Evolutionary conservation across 2,113 vertebrate species (phyloP).

Genomic region (Fregata magnificens): DNA sequence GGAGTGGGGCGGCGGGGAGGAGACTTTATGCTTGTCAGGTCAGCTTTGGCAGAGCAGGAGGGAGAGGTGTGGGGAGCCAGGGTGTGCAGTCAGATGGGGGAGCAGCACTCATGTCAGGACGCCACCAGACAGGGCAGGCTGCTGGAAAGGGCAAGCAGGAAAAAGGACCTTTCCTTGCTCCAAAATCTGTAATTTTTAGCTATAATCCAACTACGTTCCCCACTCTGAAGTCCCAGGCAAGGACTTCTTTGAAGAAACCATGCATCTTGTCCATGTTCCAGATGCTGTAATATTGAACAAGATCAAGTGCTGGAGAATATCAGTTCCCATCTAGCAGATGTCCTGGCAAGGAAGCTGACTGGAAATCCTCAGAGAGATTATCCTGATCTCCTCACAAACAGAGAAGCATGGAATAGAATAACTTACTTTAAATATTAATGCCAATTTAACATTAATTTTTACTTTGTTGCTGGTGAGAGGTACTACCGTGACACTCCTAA

Average conservation of each 20-base stretch:
- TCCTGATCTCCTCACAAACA: constrained; percentile 18
- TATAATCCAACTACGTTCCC: background rate
- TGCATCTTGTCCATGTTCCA: background rate
- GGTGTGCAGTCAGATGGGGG: background rate
- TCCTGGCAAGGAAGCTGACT: background rate
- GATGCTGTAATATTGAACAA: background rate
- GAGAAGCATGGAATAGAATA: constrained; percentile 12
- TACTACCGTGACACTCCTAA: background rate
- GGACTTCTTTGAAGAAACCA: background rate
- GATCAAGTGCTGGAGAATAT: background rate
- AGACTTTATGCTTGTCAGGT: background rate
- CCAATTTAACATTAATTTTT: constrained; percentile 22
- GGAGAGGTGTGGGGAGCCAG: background rate
- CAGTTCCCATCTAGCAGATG: background rate
- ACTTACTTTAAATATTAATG: background rate
- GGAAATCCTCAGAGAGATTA: constrained; percentile 25
- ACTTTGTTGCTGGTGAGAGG: background rate
- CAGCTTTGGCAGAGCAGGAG: background rate
- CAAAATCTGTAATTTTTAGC: background rate
- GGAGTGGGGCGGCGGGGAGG: rapidly evolving
- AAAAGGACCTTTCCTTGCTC: background rate
- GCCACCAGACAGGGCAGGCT: background rate
- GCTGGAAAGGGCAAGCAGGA: background rate
- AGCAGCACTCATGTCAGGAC: background rate
- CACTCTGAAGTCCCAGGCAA: background rate